Evolutionary conservation across 2,797 vertebrate species (phyloP).

Genomic region (Acanthornis magna): DNA sequence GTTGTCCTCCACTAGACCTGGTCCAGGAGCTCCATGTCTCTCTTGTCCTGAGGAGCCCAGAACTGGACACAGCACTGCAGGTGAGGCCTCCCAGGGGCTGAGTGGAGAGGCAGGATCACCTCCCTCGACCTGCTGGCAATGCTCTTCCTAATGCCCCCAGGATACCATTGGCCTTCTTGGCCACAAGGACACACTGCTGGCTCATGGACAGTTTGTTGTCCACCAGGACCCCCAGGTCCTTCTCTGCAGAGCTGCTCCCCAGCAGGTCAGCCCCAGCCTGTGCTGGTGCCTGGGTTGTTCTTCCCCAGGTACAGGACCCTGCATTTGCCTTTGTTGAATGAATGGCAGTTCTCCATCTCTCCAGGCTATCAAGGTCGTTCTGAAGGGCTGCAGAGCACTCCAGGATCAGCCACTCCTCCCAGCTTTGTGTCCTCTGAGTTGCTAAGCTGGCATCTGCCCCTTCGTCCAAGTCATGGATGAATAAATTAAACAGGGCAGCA

Average conservation of each 20-base stretch:
- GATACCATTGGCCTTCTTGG: neutral
- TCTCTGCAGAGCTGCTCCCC: neutral
- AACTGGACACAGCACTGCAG: neutral
- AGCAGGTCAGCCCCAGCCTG: neutral
- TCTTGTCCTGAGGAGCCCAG: neutral
- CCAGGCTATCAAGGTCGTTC: neutral
- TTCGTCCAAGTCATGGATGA: neutral
- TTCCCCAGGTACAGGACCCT: too few relatives aligned
- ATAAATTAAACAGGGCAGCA: neutral
- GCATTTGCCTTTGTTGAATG: neutral
- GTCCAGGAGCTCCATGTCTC: neutral
- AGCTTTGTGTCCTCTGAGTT: neutral
- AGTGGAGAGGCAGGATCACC: neutral
- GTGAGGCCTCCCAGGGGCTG: neutral
- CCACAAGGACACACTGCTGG: neutral
- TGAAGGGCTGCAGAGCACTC: neutral
- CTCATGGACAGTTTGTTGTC: neutral
- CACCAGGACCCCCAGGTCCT: neutral
- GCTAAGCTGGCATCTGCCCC: neutral
- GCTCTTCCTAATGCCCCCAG: neutral
- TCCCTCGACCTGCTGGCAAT: neutral
- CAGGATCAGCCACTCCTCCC: fast-evolving
- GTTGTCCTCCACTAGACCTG: neutral
- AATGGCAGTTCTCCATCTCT: neutral
- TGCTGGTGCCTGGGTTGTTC: neutral